Base-by-base conservation (phyloP, 1,140 invertebrate genomes). In the Popillia japonica region DNA sequence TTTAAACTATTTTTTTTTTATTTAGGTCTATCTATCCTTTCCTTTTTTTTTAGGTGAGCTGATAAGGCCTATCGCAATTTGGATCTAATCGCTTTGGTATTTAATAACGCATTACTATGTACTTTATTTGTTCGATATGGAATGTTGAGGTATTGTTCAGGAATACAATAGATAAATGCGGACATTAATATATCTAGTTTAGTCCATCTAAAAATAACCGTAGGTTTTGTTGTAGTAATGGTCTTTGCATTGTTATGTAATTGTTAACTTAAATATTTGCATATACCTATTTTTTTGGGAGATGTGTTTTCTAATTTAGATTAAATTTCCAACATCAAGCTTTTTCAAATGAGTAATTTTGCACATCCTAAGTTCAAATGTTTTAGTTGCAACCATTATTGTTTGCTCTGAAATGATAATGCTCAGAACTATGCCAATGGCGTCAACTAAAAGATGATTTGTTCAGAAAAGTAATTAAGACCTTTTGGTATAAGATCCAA, bases 81-180 rank as follows among this genome's bases (percentile, higher is more conserved):
- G 7, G n/a, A 73, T 73, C 72, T 73, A 73, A 73, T 41, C 40
- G 10, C 72, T 0, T 41, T 8, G 34, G 40, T 73, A 73, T 41
- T 73, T 73, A 73, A 73, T 73, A 73, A 40, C 23, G 40, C 72
- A 73, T 73, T 73, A 73, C 72, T 40, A 40, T 23, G 9, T 73
- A 41, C 23, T 73, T 40, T 34, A 40, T 73, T 73, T 73, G 20
- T 73, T 42, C 8, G 20, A 73, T 73, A 73, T 42, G 14, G 40
- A 73, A 73, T 42, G 40, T 73, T n/a, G 10, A 10, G n/a, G 23
- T 2, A 73, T 41, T 73, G 40, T 73, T 40, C 72, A 17, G 8
- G 23, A 11, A 40, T 42, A 73, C 6, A 73, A 73, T n/a, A 20
- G 8, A 41, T 73, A 73, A 34, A 40, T 34, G 23, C 20, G n/a